These are phyloP conservation scores for Archips xylosteana DNA, from an alignment of 2,888 invertebrate species.

Conservation along the genomic window DNA sequence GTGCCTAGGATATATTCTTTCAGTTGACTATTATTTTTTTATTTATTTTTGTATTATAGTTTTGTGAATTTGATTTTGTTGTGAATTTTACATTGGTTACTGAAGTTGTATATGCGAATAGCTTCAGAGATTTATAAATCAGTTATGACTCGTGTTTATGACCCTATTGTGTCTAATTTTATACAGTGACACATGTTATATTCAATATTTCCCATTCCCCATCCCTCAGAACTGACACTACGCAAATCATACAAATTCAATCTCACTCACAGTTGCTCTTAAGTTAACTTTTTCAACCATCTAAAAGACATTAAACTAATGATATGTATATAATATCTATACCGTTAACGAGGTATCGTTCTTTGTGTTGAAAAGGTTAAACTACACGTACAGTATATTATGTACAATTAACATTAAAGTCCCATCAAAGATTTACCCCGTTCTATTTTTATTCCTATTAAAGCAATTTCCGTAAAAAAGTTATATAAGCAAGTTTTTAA, in stretches of 20 bases:
- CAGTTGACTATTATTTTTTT: slow-evolving; percentile 34
- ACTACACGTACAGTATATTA: neutral
- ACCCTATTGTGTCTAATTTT: neutral
- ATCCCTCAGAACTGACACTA: neutral
- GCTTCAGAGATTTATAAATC: slow-evolving; percentile 4
- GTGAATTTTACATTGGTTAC: slow-evolving; percentile 29
- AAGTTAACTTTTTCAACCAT: neutral
- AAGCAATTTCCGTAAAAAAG: slow-evolving; percentile 28
- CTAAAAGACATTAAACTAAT: too few relatives aligned
- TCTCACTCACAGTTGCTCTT: neutral
- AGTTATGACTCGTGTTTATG: neutral
- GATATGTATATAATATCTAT: neutral
- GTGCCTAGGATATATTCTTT: slow-evolving; percentile 36
- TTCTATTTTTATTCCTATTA: neutral
- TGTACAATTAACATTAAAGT: neutral
- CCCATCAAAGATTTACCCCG: neutral
- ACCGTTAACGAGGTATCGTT: neutral
- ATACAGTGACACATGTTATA: neutral
- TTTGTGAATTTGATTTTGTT: slow-evolving; percentile 18
- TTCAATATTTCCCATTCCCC: neutral
- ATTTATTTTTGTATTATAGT: slow-evolving; percentile 36
- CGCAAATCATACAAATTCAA: neutral
- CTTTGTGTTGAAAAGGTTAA: neutral
- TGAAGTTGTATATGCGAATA: slow-evolving; percentile 11
- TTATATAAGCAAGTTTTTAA: slow-evolving; percentile 34